Percentiles rank a stretch among this genome's conserved stretches.
phyloP scores from a whole-genome alignment of 2,797 vertebrate genomes.

The Sylvia borin region DNA sequence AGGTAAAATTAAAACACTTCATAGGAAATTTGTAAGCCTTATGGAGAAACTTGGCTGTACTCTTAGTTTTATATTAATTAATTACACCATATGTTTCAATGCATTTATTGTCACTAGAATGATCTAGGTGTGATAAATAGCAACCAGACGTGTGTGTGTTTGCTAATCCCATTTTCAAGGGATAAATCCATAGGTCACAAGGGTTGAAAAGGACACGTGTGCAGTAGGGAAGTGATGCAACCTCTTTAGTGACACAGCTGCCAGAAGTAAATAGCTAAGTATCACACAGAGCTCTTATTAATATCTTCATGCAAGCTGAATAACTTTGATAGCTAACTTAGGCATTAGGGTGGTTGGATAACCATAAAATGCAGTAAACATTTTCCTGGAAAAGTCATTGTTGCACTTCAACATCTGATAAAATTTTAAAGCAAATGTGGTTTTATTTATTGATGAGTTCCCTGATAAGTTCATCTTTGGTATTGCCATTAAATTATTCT shows the following conservation, averaged over 20 bases:
- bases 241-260: neutral
- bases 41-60: neutral
- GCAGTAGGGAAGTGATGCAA: neutral
- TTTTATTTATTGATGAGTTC: neutral
- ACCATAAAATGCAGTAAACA: neutral
- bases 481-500: neutral
- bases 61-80: neutral
- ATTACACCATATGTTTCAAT: neutral
- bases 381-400: neutral
- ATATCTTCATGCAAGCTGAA: neutral
- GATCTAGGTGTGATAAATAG: neutral
- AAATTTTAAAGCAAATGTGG: neutral
- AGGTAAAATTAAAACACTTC: neutral
- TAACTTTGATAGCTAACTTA: neutral
- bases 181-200: neutral
- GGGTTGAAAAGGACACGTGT: neutral
- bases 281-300: neutral
- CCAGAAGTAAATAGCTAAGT: neutral
- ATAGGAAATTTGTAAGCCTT: neutral
- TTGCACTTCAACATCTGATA: neutral
- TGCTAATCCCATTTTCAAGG: neutral
- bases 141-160: neutral
- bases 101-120: neutral
- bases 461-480: neutral
- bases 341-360: neutral